These are phyloP conservation scores for Lophius piscatorius DNA, from an alignment of 2,113 vertebrate species.

Conservation along the genomic window DNA sequence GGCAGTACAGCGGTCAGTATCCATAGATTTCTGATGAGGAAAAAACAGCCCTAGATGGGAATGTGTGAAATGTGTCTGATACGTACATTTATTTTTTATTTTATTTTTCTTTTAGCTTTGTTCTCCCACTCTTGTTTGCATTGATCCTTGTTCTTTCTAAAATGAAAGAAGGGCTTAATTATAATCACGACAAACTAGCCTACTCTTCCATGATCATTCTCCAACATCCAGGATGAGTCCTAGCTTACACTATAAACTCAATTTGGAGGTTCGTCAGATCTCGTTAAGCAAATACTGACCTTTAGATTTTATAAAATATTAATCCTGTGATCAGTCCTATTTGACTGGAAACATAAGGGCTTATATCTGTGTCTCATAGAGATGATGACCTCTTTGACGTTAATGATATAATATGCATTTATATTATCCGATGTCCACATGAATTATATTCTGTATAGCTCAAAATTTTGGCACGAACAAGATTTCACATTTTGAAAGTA, in stretches of 20 bases:
- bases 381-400: slow-evolving; percentile 36
- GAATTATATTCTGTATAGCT: slow-evolving; percentile 51
- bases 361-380: slow-evolving; percentile 58
- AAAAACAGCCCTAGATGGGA: slow-evolving; percentile 59
- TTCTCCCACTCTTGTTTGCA: slow-evolving; percentile 57
- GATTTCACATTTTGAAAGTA: slow-evolving; percentile 60
- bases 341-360: slow-evolving; percentile 53
- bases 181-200: slow-evolving; percentile 32
- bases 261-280: slow-evolving; percentile 40
- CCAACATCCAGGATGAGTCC: slow-evolving; percentile 38
- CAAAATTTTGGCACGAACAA: slow-evolving; percentile 51
- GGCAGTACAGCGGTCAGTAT: slow-evolving; percentile 99
- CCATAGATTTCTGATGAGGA: slow-evolving; percentile 90
- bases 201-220: slow-evolving; percentile 47
- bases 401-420: slow-evolving; percentile 48
- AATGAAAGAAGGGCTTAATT: slow-evolving; percentile 48
- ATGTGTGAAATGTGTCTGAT: slow-evolving; percentile 68
- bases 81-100: slow-evolving; percentile 67
- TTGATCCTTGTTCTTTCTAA: slow-evolving; percentile 29
- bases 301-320: slow-evolving; percentile 47
- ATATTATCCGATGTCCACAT: slow-evolving; percentile 42
- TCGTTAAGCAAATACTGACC: slow-evolving; percentile 35
- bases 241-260: slow-evolving; percentile 23
- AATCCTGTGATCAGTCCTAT: slow-evolving; percentile 47
- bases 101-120: slow-evolving; percentile 46